These are phyloP conservation scores for Tenualosa ilisha DNA, from an alignment of 2,797 vertebrate species.

Conservation along the genomic window DNA sequence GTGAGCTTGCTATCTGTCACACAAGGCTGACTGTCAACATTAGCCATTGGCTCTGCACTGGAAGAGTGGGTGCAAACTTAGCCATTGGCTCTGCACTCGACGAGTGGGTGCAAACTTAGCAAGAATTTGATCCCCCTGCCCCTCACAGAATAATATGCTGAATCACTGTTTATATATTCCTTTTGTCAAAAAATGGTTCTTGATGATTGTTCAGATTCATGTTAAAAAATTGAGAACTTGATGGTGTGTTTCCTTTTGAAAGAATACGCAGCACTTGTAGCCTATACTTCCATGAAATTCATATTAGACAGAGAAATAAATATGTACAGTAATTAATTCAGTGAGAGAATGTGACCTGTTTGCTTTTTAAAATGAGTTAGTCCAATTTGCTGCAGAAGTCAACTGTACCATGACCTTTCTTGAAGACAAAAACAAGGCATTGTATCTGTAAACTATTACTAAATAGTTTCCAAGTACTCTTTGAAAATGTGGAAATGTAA, in stretches of 20 bases:
- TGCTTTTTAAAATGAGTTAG: not conserved
- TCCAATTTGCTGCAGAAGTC: not conserved
- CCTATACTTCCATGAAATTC: not conserved
- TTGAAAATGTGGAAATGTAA: not conserved
- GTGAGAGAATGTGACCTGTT: not conserved
- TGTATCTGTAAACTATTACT: conserved; percentile 4
- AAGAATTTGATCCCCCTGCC: not conserved
- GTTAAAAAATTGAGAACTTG: not conserved
- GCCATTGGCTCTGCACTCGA: not conserved
- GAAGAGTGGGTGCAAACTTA: not conserved
- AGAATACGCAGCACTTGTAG: not conserved
- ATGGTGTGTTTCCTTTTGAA: not conserved
- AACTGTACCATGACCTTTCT: not conserved
- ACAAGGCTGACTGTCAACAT: conserved; percentile 20
- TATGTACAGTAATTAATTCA: not conserved
- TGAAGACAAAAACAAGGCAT: conserved; percentile 1
- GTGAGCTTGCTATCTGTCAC: conserved; percentile 3
- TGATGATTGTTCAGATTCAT: not conserved
- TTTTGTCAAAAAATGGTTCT: not conserved
- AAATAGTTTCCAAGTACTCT: conserved; percentile 16
- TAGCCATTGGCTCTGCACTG: not conserved
- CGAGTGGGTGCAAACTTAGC: not conserved
- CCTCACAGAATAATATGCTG: not conserved
- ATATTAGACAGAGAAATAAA: not conserved
- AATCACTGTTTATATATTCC: not conserved